phyloP scores from a whole-genome alignment of 2,797 vertebrate genomes.

The Liparis tanakae region DNA sequence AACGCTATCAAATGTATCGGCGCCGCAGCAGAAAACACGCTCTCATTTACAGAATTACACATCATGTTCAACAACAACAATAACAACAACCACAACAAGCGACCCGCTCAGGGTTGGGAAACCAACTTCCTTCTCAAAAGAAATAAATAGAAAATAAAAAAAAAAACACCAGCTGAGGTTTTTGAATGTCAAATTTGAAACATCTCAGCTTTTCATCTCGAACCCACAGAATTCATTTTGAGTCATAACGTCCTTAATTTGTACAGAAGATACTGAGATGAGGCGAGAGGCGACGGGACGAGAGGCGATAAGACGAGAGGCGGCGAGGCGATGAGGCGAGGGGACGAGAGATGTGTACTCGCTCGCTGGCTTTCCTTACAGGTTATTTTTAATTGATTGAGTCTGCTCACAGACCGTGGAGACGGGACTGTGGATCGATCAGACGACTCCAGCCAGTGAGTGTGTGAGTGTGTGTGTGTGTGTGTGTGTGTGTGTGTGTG shows the following conservation, averaged over 20 bases:
- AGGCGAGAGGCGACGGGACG: conserved; percentile 10
- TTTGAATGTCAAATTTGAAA: conserved; percentile 31
- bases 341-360: background rate
- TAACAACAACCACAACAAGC: conserved; percentile 34
- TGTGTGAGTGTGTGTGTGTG: background rate
- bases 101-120: conserved; percentile 26
- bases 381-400: conserved; percentile 28
- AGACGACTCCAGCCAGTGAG: background rate
- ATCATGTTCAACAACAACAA: conserved; percentile 61
- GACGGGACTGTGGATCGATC: background rate
- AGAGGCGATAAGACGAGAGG: background rate
- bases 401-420: background rate
- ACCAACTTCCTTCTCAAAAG: conserved; percentile 7
- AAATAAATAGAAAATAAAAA: no score
- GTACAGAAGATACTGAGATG: conserved; percentile 14
- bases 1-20: conserved; percentile 4
- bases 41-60: conserved; percentile 61
- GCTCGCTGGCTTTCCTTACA: conserved; percentile 3
- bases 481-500: background rate
- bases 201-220: conserved; percentile 16
- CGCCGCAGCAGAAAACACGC: conserved; percentile 47
- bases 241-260: conserved; percentile 13
- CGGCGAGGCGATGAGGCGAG: conserved; percentile 16
- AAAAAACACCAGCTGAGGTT: background rate
- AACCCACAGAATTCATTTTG: conserved; percentile 18